Conservation (phyloP, 2,888 invertebrate genomes). For the Anthrax anthrax region DNA sequence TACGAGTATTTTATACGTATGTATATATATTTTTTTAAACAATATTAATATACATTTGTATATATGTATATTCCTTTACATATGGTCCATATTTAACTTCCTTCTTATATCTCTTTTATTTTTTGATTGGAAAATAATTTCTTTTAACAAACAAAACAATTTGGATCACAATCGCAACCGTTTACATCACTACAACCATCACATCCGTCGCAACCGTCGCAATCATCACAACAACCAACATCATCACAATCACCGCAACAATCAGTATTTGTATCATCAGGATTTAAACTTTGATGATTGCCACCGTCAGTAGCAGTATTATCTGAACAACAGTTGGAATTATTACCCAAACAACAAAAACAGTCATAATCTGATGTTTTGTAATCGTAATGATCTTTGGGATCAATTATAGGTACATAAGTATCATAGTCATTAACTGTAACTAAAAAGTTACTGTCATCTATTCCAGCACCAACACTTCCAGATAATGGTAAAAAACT, state of each 20-base stretch:
- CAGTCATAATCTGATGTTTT: not conserved
- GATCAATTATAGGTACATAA: not conserved
- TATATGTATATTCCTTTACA: no score
- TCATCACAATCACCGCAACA: not conserved
- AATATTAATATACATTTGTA: no score
- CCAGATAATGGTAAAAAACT: not conserved
- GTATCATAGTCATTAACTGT: not conserved
- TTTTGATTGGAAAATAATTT: no score
- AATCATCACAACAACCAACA: not conserved
- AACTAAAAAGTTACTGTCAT: not conserved
- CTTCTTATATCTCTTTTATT: no score
- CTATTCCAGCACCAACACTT: not conserved
- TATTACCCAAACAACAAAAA: not conserved
- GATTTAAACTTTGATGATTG: no score
- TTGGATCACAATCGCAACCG: not conserved
- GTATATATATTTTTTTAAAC: no score
- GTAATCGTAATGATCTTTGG: not conserved
- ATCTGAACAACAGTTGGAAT: not conserved
- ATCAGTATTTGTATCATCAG: no score
- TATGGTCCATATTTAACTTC: no score
- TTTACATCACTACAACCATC: not conserved
- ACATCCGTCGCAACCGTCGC: not conserved
- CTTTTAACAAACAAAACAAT: not conserved
- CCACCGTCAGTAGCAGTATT: not conserved
- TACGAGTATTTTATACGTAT: no score